phyloP scores from a whole-genome alignment of 2,797 vertebrate species.

The Crenuchus spilurus region DNA sequence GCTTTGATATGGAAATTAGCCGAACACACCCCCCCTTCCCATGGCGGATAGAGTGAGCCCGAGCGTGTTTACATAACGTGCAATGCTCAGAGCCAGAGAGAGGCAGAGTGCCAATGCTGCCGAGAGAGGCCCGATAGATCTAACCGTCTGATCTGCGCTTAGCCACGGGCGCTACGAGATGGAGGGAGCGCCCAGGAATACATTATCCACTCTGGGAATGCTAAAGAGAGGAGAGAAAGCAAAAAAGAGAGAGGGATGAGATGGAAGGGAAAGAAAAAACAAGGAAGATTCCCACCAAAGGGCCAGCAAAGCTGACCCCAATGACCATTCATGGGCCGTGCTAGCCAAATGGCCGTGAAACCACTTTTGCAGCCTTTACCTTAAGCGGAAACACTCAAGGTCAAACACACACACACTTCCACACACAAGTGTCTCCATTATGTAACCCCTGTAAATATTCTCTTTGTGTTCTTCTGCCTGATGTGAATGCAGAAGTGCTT shows the following conservation, averaged over 20 bases:
- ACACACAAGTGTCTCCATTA: conserved; percentile 66
- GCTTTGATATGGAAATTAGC: conserved; percentile 87
- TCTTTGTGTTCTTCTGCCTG: conserved; percentile 61
- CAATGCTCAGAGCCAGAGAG: conserved; percentile 73
- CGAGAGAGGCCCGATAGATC: conserved; percentile 79
- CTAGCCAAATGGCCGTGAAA: not conserved
- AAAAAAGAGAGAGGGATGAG: conserved; percentile 27
- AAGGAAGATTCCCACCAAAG: conserved; percentile 61
- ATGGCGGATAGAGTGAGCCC: conserved; percentile 68
- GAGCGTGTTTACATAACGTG: conserved; percentile 78
- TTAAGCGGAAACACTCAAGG: conserved; percentile 63
- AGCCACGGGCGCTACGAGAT: conserved; percentile 76
- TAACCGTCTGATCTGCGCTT: conserved; percentile 83
- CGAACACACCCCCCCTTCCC: conserved; percentile 51
- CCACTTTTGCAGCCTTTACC: not conserved
- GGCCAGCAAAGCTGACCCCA: not conserved
- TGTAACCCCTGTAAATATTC: conserved; percentile 68
- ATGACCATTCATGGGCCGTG: not conserved
- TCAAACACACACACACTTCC: conserved; percentile 68
- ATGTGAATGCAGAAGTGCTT: conserved; percentile 72
- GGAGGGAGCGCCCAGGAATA: conserved; percentile 63
- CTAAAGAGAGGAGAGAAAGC: conserved; percentile 67
- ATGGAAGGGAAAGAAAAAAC: conserved; percentile 26
- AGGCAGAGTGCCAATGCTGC: conserved; percentile 74
- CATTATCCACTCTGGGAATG: conserved; percentile 59